Percentiles rank a stretch among this genome's conserved stretches.
Evolutionary conservation across 1,140 invertebrate species (phyloP).

Genomic region (Halyomorpha halys): DNA sequence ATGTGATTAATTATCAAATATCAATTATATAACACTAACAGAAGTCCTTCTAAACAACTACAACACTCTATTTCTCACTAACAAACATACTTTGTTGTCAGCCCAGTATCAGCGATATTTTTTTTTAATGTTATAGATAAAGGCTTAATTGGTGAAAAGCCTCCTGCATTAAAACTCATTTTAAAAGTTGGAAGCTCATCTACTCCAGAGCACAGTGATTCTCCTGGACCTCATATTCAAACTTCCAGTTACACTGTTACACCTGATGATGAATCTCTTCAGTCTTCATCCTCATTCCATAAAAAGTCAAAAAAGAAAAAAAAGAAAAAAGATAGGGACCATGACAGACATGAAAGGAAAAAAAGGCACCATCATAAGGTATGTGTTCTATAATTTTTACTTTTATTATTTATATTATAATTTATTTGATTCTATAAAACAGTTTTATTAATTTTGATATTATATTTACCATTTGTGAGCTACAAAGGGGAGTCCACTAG

Average conservation of each 20-base stretch:
- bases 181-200: slow-evolving; percentile 64
- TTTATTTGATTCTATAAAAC: too few species aligned
- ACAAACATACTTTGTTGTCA: too few species aligned
- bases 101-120: background rate
- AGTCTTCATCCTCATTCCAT: slow-evolving; percentile 27
- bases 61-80: too few species aligned
- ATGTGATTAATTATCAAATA: too few species aligned
- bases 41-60: too few species aligned
- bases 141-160: slow-evolving; percentile 36
- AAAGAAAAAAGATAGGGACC: slow-evolving; percentile 34
- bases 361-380: slow-evolving; percentile 45
- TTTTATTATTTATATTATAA: too few species aligned
- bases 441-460: too few species aligned
- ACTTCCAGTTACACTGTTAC: slow-evolving; percentile 25
- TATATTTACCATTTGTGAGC: too few species aligned
- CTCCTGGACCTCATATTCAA: slow-evolving; percentile 29
- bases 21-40: too few species aligned
- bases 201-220: slow-evolving; percentile 58
- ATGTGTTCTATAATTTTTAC: background rate
- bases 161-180: slow-evolving; percentile 59
- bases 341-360: slow-evolving; percentile 30
- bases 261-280: slow-evolving; percentile 30
- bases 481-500: too few species aligned
- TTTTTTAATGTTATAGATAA: slow-evolving; percentile 15
- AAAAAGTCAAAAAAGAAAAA: slow-evolving; percentile 34